These are phyloP conservation scores for Poecilus cupreus DNA, from an alignment of 2,888 invertebrate genomes.

Conservation along the genomic window DNA sequence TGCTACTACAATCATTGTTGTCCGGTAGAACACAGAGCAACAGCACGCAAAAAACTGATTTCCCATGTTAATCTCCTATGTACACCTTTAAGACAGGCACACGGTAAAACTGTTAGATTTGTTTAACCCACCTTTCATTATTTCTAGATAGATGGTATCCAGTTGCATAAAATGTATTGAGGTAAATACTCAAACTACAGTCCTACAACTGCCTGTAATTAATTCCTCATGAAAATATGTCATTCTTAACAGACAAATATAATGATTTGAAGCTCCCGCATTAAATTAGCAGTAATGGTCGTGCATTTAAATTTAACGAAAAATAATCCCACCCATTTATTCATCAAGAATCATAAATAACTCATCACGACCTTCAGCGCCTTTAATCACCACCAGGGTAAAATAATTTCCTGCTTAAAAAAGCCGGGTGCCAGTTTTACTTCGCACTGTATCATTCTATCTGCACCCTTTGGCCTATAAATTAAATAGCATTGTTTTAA, in stretches of 20 bases:
- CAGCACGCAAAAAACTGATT: too few species aligned
- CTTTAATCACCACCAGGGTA: not conserved
- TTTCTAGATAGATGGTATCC: too few species aligned
- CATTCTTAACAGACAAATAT: not conserved
- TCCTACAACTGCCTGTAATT: too few species aligned
- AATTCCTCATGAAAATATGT: too few species aligned
- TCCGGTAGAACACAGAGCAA: too few species aligned
- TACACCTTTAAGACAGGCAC: too few species aligned
- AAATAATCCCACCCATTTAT: constrained; percentile 12
- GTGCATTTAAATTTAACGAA: not conserved
- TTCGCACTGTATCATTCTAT: constrained; percentile 20
- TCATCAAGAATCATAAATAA: constrained; percentile 23
- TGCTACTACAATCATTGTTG: too few species aligned
- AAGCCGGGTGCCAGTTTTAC: not conserved
- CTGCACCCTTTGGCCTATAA: constrained; percentile 24
- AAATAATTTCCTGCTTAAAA: constrained; percentile 27
- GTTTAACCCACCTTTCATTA: too few species aligned
- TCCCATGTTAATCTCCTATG: too few species aligned
- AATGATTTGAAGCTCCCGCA: not conserved
- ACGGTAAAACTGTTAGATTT: too few species aligned
- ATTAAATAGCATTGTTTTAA: constrained; percentile 27
- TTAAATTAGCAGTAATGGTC: not conserved
- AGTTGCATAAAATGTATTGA: too few species aligned
- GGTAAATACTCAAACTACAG: too few species aligned
- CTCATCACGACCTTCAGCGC: constrained; percentile 3